Percentiles rank a stretch among this genome's conserved stretches.
Evolutionary conservation across 2,888 invertebrate species (phyloP).

Genomic region (Tupiocoris notatus): DNA sequence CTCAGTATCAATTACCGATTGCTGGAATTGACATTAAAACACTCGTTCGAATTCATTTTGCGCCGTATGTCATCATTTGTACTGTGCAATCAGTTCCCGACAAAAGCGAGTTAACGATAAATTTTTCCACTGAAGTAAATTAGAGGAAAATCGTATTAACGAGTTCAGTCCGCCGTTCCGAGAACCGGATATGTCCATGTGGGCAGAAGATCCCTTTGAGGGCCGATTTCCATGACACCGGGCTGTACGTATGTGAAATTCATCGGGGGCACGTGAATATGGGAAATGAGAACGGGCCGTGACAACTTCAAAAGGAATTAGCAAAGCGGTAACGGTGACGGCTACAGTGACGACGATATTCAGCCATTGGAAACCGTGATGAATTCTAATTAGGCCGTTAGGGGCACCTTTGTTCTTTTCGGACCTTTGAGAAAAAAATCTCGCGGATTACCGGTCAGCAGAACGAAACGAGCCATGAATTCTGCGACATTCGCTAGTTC

Average conservation of each 20-base stretch:
- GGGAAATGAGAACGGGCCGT: background rate
- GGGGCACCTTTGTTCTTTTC: background rate
- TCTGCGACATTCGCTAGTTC: too few species aligned
- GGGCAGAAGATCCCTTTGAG: background rate
- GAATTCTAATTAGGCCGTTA: background rate
- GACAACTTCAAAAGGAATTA: background rate
- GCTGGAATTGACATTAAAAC: too few species aligned
- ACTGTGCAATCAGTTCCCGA: too few species aligned
- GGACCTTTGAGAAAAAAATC: background rate
- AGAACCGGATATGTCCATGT: background rate
- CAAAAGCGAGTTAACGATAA: too few species aligned
- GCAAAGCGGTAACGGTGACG: background rate
- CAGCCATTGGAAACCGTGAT: background rate
- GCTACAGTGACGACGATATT: background rate
- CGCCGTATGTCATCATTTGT: too few species aligned
- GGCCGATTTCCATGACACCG: background rate
- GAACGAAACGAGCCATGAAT: too few species aligned
- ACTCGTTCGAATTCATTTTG: too few species aligned
- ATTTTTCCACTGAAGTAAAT: background rate
- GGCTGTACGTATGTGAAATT: too few species aligned
- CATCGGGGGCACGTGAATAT: too few species aligned
- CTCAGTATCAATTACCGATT: too few species aligned
- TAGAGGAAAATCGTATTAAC: background rate
- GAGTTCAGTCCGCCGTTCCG: background rate
- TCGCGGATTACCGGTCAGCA: background rate